Conservation (phyloP, 2,113 vertebrate genomes). For the Arvicanthis niloticus region DNA sequence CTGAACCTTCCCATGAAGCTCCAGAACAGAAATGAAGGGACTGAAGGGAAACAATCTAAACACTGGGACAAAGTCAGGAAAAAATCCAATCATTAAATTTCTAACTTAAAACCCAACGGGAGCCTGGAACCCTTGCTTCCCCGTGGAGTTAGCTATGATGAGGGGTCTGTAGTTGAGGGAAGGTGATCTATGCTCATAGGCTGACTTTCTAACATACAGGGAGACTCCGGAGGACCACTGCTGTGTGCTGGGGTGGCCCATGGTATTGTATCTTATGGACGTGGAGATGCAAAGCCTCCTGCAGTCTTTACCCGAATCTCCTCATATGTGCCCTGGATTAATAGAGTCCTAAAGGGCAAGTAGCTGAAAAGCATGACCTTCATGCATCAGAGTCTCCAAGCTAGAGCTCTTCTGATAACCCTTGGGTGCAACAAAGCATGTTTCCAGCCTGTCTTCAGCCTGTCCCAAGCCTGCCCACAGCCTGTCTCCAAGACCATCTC, state of each 20-base stretch:
- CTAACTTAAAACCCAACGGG: not conserved
- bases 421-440: not conserved
- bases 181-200: not conserved
- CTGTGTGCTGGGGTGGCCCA: conserved; percentile 54
- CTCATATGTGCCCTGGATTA: conserved; percentile 48
- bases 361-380: not conserved
- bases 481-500: not conserved
- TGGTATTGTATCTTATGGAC: conserved; percentile 13
- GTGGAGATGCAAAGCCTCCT: accelerated
- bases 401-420: not conserved
- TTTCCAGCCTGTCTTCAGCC: not conserved
- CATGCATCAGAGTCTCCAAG: not conserved
- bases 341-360: not conserved
- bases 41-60: not conserved
- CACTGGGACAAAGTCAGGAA: not conserved
- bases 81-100: not conserved
- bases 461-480: not conserved
- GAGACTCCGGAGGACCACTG: conserved; percentile 57
- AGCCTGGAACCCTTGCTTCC: not conserved
- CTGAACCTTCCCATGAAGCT: not conserved
- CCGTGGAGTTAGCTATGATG: not conserved
- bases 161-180: not conserved
- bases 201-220: conserved; percentile 50
- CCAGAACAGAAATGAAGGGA: not conserved
- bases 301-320: conserved; percentile 53